These are phyloP conservation scores for Ceratitis capitata DNA, from an alignment of 1,140 invertebrate genomes.

Conservation along the genomic window DNA sequence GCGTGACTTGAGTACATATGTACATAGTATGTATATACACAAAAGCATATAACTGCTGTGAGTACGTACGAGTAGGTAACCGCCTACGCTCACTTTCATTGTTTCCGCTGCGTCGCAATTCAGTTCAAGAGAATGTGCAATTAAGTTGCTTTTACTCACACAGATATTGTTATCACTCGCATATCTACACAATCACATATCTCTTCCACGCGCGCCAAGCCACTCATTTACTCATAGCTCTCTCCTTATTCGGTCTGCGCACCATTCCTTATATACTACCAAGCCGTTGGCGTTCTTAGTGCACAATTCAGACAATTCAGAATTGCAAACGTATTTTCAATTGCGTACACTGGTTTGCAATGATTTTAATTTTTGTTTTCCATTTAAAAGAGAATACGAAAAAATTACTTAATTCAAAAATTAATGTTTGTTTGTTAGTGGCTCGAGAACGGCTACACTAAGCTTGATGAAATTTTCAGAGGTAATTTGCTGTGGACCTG, in stretches of 20 bases:
- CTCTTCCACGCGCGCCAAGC: not conserved
- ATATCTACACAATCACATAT: not conserved
- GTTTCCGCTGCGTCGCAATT: not conserved
- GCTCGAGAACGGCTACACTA: too few relatives aligned
- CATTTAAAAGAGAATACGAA: too few relatives aligned
- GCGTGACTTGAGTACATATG: not conserved
- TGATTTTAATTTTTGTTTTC: too few relatives aligned
- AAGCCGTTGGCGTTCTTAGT: not conserved
- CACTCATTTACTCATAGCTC: not conserved
- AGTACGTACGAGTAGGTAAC: not conserved
- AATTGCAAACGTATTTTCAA: not conserved
- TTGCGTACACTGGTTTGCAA: not conserved
- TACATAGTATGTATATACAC: not conserved
- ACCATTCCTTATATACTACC: not conserved
- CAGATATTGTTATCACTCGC: not conserved
- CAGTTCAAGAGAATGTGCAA: slow-evolving; percentile 10
- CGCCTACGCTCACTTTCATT: not conserved
- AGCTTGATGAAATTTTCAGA: too few relatives aligned
- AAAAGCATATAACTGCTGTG: too few relatives aligned
- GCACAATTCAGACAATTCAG: not conserved
- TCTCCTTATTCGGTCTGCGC: not conserved
- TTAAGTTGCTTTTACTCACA: not conserved
- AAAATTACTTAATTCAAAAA: too few relatives aligned
- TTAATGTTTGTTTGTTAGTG: too few relatives aligned
- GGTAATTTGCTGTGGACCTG: too few relatives aligned